phyloP scores from a whole-genome alignment of 92 coral and sea anemone genomes.

The Paramuricea clavata region DNA sequence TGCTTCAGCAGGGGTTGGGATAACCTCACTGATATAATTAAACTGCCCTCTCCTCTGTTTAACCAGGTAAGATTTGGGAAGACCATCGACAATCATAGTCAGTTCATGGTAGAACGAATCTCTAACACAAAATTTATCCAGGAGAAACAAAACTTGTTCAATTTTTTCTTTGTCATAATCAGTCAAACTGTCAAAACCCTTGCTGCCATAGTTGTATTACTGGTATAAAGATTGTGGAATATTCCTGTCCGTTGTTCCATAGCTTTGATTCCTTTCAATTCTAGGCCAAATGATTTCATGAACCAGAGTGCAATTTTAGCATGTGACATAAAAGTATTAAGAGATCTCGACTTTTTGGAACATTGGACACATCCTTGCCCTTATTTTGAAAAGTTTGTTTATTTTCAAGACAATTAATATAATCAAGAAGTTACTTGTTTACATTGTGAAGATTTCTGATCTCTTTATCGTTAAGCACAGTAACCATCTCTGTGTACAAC shows the following conservation, averaged over 20 bases:
- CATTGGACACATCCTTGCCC: slow-evolving; percentile 56
- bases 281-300: slow-evolving; percentile 71
- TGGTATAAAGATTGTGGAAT: neutral
- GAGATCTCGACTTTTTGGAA: slow-evolving; percentile 69
- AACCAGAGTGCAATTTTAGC: slow-evolving; percentile 75
- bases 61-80: slow-evolving; percentile 68
- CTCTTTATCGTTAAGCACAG: slow-evolving; percentile 44
- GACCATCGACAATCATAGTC: slow-evolving; percentile 55
- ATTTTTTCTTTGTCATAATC: slow-evolving; percentile 54
- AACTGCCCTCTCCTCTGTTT: slow-evolving; percentile 71
- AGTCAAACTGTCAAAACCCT: slow-evolving; percentile 59
- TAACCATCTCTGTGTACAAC: slow-evolving; percentile 66
- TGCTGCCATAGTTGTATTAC: slow-evolving; percentile 22
- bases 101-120: slow-evolving; percentile 70
- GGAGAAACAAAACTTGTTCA: slow-evolving; percentile 60
- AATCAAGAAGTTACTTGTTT: slow-evolving; percentile 57
- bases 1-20: slow-evolving; percentile 66
- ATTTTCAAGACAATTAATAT: slow-evolving; percentile 41
- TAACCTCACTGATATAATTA: slow-evolving; percentile 70
- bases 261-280: slow-evolving; percentile 60
- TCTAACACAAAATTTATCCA: slow-evolving; percentile 73
- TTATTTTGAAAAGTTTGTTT: slow-evolving; percentile 45
- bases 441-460: slow-evolving; percentile 50
- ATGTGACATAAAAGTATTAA: slow-evolving; percentile 60
- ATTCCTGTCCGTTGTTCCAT: slow-evolving; percentile 60